Base-by-base conservation (phyloP, 2,797 vertebrate species). In the Anguilla pacifica region DNA sequence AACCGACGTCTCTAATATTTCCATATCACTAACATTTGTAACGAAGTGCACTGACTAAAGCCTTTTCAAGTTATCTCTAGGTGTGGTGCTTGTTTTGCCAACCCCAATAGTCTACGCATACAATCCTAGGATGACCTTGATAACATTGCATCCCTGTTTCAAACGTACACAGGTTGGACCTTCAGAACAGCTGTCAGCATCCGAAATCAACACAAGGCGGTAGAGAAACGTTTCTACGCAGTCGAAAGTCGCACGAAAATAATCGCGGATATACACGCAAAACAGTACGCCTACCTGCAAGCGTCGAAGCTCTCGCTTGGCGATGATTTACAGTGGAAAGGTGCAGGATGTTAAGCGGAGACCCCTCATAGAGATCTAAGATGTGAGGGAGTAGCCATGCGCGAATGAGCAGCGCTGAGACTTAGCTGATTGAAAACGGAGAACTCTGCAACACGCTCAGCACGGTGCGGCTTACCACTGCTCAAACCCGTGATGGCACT, bases 271-370 rank as follows among this genome's bases (percentile, higher is more conserved):
- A 70, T 70, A 83, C n/a, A 79, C 59, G 53, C n/a, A 77, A 55
- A 17, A 49, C 46, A 46, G 81, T n/a, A 87, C 43, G 25, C 85
- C 64, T 92, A 93, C 93, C 93, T 91, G 86, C 87, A 89, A 85
- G 88, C 87, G 87, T 83, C 64, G 89, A 85, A 53, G 89, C 89
- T 88, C 10, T 25, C 55, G 84, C 67, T 85, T 67, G 82, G 83
- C 49, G 87, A 90, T 83, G 85, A 90, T 88, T 85, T 64, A 89
- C 86, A 88, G 87, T 53, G 35, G 74, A 86, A 87, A 74, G 87
- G 89, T 88, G 74, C 84, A 86, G 86, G 77, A 88, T 87, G 90
- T 89, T 88, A 88, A 64, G 87, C 89, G 86, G 86, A 87, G 86
- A 91, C 83, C 87, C 88, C 64, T n/a, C 84, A 79, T 7, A 88